Evolutionary conservation across 2,113 vertebrate species (phyloP).

Genomic region (Cottus gobio): DNA sequence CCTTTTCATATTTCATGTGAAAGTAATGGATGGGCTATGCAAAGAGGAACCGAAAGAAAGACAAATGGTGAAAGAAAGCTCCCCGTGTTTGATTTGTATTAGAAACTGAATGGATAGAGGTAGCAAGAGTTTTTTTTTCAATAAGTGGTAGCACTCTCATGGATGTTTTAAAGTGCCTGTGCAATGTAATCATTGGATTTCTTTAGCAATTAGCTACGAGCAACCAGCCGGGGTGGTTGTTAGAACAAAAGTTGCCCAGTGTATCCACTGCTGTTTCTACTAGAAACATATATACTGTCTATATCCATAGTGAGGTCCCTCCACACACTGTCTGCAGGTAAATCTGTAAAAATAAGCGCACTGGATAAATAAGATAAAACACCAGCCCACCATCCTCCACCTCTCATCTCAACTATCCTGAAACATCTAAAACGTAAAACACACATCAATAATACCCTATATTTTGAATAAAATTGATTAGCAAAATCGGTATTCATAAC

Average conservation of each 20-base stretch:
- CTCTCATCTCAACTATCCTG: slow-evolving; percentile 44
- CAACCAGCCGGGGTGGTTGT: slow-evolving; percentile 72
- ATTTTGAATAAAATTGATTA: slow-evolving; percentile 83
- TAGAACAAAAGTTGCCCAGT: slow-evolving; percentile 61
- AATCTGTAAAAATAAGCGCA: slow-evolving; percentile 53
- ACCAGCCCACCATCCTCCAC: slow-evolving; percentile 35
- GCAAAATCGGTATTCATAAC: slow-evolving; percentile 85
- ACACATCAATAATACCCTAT: slow-evolving; percentile 76
- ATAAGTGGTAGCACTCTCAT: slow-evolving; percentile 76
- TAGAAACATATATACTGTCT: slow-evolving; percentile 34
- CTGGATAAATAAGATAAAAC: slow-evolving; percentile 48
- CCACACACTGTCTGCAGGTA: slow-evolving; percentile 19
- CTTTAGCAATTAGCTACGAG: slow-evolving; percentile 83
- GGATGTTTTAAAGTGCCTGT: slow-evolving; percentile 80
- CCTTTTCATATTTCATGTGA: slow-evolving; percentile 93
- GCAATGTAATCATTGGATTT: slow-evolving; percentile 83
- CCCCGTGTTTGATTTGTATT: slow-evolving; percentile 85
- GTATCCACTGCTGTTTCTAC: slow-evolving; percentile 41
- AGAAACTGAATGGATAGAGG: slow-evolving; percentile 80
- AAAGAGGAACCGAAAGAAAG: slow-evolving; percentile 84
- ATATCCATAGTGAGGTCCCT: slow-evolving; percentile 26
- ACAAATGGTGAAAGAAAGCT: slow-evolving; percentile 83
- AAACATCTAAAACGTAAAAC: slow-evolving; percentile 68
- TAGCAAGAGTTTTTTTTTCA: slow-evolving; percentile 67
- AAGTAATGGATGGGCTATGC: slow-evolving; percentile 88